Evolutionary conservation across 1,140 invertebrate genomes (phyloP), one percentile per base, ranked within the genome.

Genomic region (Drosophila bipectinata): DNA sequence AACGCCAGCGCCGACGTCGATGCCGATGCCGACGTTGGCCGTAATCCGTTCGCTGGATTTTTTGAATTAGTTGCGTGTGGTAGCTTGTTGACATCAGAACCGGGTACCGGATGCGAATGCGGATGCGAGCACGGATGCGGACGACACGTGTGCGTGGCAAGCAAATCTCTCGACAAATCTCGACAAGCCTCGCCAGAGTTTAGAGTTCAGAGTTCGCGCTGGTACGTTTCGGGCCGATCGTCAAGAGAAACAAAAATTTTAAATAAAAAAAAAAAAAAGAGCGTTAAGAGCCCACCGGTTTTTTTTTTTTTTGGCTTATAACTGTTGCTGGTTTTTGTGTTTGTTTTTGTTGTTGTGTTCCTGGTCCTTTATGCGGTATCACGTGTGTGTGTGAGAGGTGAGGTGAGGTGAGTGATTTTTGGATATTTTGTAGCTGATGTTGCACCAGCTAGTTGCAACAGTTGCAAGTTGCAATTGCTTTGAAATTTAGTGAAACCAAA

Each of bases 31-130:
- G 30, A 18, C 37, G 39, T 15, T 26, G 21, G 15, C 67, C 77
- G 83, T 90, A 90, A 90, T 90, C 87, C 87, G 88, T 90, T 90
- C 77, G 81, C 77, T 87, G 82, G 82, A 90, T 90, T 87, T 87
- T 81, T 87, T 83, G 82, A 87, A 90, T 90, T 90, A 90, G 87
- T 90, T 88, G 82, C 79, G 87, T 90, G 83, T 90, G 88, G 87
- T 79, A 90, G 82, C 87, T 90, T 90, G 88, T 90, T 90, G 87
- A 90, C 87, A 90, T 79, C 87, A 87, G 87, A 87, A 87, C 76
- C 87, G 87, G 79, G 77, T 77, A 57, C 82, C 87, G 87, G 87
- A 90, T 80, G 83, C 55, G 57, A 45, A 69, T 69, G 68, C 81
- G 82, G 82, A 85, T 81, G 76, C 76, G 57, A n/a, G 15, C 15